These are phyloP conservation scores for Drosophila borborema DNA, from an alignment of 2,888 invertebrate species.

Conservation along the genomic window DNA sequence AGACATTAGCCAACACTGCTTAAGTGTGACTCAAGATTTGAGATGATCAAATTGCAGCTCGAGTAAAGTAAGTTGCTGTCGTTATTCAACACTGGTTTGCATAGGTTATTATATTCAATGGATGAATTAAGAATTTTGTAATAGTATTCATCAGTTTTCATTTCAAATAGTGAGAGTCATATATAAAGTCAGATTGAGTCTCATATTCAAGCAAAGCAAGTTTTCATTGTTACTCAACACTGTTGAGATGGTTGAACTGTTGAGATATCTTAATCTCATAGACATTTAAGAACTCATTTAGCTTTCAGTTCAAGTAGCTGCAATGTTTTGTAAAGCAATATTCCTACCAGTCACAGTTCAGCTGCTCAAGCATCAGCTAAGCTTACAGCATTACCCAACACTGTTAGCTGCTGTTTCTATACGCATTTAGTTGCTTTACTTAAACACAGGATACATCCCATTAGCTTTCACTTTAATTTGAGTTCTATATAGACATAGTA, in stretches of 20 bases:
- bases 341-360: not conserved
- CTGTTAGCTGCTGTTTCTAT: not conserved
- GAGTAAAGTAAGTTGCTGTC: too few relatives aligned
- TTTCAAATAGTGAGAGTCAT: too few relatives aligned
- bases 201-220: not conserved
- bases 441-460: too few relatives aligned
- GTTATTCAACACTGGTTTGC: too few relatives aligned
- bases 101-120: too few relatives aligned
- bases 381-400: not conserved
- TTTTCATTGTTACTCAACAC: not conserved
- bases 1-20: not conserved
- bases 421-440: rapidly evolving
- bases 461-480: not conserved
- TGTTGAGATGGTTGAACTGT: not conserved
- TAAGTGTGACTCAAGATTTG: too few relatives aligned
- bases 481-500: not conserved
- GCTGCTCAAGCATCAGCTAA: not conserved
- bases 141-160: too few relatives aligned
- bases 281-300: too few relatives aligned
- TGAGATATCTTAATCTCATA: too few relatives aligned
- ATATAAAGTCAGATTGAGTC: too few relatives aligned
- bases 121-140: too few relatives aligned
- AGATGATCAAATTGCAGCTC: too few relatives aligned
- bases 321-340: not conserved
- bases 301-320: not conserved